Conservation (phyloP, 2,797 vertebrate species). For the Myotis myotis region DNA sequence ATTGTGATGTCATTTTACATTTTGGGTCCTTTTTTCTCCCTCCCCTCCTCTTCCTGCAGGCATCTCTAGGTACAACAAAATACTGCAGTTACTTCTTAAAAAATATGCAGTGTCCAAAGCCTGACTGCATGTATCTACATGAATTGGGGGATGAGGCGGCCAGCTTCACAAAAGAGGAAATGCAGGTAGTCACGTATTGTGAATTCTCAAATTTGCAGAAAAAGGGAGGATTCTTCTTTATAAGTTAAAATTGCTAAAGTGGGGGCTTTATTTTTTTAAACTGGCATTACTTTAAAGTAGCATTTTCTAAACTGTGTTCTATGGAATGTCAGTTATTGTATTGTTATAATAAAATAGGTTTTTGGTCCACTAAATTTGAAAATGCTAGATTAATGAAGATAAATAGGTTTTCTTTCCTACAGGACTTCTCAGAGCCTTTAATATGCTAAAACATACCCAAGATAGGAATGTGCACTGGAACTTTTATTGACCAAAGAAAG, state of each 20-base stretch:
- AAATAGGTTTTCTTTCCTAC: constrained; percentile 11
- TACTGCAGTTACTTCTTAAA: constrained; percentile 99
- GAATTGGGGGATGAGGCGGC: constrained; percentile 98
- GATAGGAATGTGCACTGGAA: not conserved
- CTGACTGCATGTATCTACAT: constrained; percentile 99
- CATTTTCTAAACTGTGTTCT: constrained; percentile 45
- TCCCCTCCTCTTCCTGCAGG: constrained; percentile 82
- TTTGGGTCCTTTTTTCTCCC: not conserved
- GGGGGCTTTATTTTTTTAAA: not conserved
- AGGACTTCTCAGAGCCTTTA: constrained; percentile 20
- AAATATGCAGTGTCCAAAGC: constrained; percentile 99
- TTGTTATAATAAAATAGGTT: not conserved
- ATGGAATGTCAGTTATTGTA: not conserved
- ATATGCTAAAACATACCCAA: not conserved
- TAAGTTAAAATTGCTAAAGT: constrained; percentile 57
- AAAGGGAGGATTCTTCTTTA: constrained; percentile 49
- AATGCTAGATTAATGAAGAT: constrained; percentile 43
- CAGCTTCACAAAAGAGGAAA: constrained; percentile 99
- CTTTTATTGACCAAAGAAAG: not conserved
- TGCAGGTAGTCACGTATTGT: constrained; percentile 90
- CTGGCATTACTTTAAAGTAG: constrained; percentile 47
- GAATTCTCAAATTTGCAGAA: constrained; percentile 46
- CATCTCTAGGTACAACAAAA: constrained; percentile 99
- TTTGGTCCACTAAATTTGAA: constrained; percentile 28
- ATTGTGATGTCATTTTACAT: constrained; percentile 49